Percentiles rank a stretch among this genome's conserved stretches.
Evolutionary conservation across 2,888 invertebrate genomes (phyloP).

Genomic region (Drosophila anomalata): DNA sequence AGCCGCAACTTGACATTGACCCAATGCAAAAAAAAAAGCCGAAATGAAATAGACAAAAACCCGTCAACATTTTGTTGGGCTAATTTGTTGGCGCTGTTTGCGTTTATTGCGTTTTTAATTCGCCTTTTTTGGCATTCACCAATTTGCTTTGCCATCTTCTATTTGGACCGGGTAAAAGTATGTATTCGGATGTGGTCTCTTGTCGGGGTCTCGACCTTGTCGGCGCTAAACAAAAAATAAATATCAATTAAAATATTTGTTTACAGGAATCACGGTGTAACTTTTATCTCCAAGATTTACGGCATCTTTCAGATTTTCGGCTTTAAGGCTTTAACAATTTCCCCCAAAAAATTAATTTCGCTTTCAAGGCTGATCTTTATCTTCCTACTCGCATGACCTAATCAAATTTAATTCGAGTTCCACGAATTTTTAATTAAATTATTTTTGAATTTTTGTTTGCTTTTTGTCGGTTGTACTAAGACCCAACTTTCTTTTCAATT

Average conservation of each 20-base stretch:
- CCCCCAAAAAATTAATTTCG: slow-evolving; percentile 19
- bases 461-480: slow-evolving; percentile 17
- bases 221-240: slow-evolving; percentile 2
- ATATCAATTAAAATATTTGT: slow-evolving; percentile 51
- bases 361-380: slow-evolving; percentile 22
- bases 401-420: slow-evolving; percentile 17
- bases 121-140: slow-evolving; percentile 67
- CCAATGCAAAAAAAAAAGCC: slow-evolving; percentile 58
- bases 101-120: slow-evolving; percentile 56
- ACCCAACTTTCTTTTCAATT: slow-evolving; percentile 31
- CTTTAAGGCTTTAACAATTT: slow-evolving; percentile 2
- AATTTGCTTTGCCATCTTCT: slow-evolving; percentile 48
- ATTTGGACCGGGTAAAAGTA: slow-evolving; percentile 56
- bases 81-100: slow-evolving; percentile 54
- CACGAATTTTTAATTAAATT: slow-evolving; percentile 41
- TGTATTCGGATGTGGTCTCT: slow-evolving; percentile 23
- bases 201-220: slow-evolving; percentile 60
- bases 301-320: slow-evolving; percentile 13
- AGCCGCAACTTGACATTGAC: slow-evolving; percentile 70
- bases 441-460: slow-evolving; percentile 13
- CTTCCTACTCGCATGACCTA: slow-evolving; percentile 16
- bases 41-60: slow-evolving; percentile 50
- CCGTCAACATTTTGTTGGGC: slow-evolving; percentile 48
- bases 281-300: slow-evolving; percentile 29
- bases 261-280: slow-evolving; percentile 30